Percentiles rank a stretch among this genome's conserved stretches.
Conservation (phyloP, 2,113 vertebrate genomes). For the Pterocles burchelli region DNA sequence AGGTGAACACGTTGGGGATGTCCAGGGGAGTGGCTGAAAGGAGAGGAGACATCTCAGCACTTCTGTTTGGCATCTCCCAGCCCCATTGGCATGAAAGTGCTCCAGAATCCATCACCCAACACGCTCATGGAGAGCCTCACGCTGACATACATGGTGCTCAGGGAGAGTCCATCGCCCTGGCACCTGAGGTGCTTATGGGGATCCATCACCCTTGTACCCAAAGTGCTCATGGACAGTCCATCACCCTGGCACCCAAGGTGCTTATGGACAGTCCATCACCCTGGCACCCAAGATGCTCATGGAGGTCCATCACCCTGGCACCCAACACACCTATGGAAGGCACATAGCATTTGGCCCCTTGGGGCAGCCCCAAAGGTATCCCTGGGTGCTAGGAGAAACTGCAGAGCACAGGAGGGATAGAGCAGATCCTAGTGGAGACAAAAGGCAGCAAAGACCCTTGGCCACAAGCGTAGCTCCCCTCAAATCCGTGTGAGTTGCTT, state of each 20-base stretch:
- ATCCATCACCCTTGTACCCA: background rate
- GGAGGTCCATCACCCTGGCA: background rate
- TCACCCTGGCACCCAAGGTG: background rate
- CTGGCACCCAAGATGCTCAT: background rate
- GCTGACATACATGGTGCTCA: background rate
- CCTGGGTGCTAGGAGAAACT: background rate
- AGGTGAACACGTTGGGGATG: slow-evolving; percentile 80
- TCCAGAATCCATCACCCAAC: background rate
- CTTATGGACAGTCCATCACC: background rate
- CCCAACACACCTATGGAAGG: background rate
- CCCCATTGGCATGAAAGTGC: background rate
- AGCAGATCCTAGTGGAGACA: background rate
- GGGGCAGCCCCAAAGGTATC: background rate
- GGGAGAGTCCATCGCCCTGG: background rate
- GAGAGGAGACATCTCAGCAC: background rate
- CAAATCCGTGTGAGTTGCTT: rapidly evolving
- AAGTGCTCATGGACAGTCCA: background rate
- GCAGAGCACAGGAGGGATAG: background rate
- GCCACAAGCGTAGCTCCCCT: background rate
- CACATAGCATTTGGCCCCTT: background rate
- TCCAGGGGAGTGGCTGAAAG: slow-evolving; percentile 74
- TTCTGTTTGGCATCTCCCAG: background rate
- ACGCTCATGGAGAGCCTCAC: rapidly evolving
- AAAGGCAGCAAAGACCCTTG: background rate
- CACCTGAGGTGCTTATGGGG: background rate